Base-by-base conservation (phyloP, 2,888 invertebrate genomes). In the Linnaemya vulpina region DNA sequence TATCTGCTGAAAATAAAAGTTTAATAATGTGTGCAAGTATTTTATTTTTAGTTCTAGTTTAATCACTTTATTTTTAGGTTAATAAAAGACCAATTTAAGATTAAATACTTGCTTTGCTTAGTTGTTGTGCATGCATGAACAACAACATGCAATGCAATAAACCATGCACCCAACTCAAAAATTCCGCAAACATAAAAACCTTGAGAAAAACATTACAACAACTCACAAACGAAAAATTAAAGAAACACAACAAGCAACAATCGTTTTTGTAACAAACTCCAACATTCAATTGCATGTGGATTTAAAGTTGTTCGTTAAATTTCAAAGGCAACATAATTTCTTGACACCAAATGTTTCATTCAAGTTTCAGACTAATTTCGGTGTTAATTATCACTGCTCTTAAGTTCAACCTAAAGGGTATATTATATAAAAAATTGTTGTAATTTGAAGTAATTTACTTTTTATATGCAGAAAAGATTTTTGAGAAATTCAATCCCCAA, bases 61-160 rank as follows among this genome's bases (percentile, higher is more conserved):
- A 13, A 25, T 68, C 25, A 22, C 22, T 35, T 73, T 9, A 46
- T 65, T 60, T 51, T 40, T 15, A 67, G 79, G 53, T 51, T 65
- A 58, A 30, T 30, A 20, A 63, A 20, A 63, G 75, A 55, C 76
- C 20, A 40, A 7, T 9, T 55, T 43, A 68, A 83, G 67, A 2
- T 43, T 22, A 73, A 74, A 49, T 51, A 46, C 70, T 79, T 65
- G 51, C 51, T 20, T 15, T 11, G 38, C 51, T 62, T 46, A 35
- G 35, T 3, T 35, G 11, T 70, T 73, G 8, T 71, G 49, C 20
- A 70, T 84, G 74, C 65, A 65, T 65, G 60, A 73, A 75, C 60
- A 71, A 65, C 65, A 73, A 67, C 84, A 84, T 76, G 82, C 77
- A 82, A 78, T 70, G 77, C 63, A 22, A 82, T 78, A 82, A 85